Base-by-base conservation (phyloP, 2,113 vertebrate genomes). In the Pitta sordida region DNA sequence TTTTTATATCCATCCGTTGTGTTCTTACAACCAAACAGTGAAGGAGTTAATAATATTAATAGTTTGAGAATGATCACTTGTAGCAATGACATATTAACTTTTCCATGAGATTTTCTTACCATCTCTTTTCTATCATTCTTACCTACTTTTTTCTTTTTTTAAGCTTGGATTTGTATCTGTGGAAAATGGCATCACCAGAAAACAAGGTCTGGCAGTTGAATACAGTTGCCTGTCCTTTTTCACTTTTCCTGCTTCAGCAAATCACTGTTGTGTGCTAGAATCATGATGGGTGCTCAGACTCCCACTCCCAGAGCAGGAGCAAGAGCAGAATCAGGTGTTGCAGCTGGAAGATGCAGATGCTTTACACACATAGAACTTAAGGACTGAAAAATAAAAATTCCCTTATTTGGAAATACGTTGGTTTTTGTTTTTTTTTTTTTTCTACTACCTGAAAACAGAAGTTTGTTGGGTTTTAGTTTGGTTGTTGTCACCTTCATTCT, bases 401-500 rank as follows among this genome's bases (percentile, higher is more conserved):
- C 9, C 7, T 78, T 46, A 24, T 83, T 83, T 29, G 9, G 39
- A 91, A 86, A n/a, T 30, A 53, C n/a, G n/a, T n/a, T n/a, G n/a
- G n/a, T n/a, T n/a, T n/a, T n/a, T n/a, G n/a, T n/a, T n/a, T n/a
- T 3, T 62, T 77, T 90, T 80, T 29, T 56, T 3, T 8, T 43
- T 43, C 15, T 29, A 21, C 21, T 81, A n/a, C 53, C 18, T 20
- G 24, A 18, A 86, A 86, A 6, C 9, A 86, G 68, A 77, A 48
- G 11, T 17, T 37, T 63, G 5, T 48, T 52, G 20, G 20, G 10
- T 26, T 52, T 52, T 34, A 51, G 8, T 22, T 44, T 67, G 36
- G n/a, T 34, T 32, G 23, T 4, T 4, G 1, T 32, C 37, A 29
- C 19, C 8, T 11, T 44, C 0, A 0, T 52, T 90, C 24, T 59